A percentile compares a stretch with the other conserved stretches of the same genome.
Conservation (phyloP, 2,888 invertebrate genomes). For the Poecilobothrus nobilitatus region DNA sequence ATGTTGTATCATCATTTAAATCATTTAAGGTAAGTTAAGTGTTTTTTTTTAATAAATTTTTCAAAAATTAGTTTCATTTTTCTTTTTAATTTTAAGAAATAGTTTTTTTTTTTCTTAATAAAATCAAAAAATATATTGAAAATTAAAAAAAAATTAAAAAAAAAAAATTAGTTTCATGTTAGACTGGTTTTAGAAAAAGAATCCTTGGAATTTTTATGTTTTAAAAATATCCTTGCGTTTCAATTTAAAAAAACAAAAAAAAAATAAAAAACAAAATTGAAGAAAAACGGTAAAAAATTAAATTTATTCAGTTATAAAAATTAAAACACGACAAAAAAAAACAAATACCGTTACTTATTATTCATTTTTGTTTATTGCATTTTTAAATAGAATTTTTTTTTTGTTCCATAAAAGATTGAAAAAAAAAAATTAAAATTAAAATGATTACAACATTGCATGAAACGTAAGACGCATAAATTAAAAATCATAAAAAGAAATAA, state of each 20-base stretch:
- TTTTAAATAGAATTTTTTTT: background rate
- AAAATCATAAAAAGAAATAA: background rate
- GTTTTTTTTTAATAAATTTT: background rate
- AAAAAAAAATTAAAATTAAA: background rate
- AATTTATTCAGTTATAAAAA: background rate
- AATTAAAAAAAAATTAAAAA: background rate
- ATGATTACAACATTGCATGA: background rate
- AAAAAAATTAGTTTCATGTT: background rate
- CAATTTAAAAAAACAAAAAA: no score
- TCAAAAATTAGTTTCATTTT: background rate
- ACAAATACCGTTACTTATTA: background rate
- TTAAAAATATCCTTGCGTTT: no score
- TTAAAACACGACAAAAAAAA: no score
- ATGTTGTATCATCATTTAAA: constrained; percentile 87
- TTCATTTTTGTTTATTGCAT: background rate
- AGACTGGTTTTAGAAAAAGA: no score
- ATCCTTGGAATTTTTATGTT: no score
- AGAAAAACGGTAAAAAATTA: background rate
- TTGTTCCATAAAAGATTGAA: background rate
- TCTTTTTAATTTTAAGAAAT: background rate
- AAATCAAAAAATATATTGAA: no score
- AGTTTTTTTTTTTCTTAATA: no score
- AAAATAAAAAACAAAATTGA: background rate
- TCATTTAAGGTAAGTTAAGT: constrained; percentile 69
- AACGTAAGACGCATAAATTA: background rate